Evolutionary conservation across 1,140 invertebrate genomes (phyloP), one percentile per base, ranked within the genome.

Genomic region (Harpegnathos saltator): DNA sequence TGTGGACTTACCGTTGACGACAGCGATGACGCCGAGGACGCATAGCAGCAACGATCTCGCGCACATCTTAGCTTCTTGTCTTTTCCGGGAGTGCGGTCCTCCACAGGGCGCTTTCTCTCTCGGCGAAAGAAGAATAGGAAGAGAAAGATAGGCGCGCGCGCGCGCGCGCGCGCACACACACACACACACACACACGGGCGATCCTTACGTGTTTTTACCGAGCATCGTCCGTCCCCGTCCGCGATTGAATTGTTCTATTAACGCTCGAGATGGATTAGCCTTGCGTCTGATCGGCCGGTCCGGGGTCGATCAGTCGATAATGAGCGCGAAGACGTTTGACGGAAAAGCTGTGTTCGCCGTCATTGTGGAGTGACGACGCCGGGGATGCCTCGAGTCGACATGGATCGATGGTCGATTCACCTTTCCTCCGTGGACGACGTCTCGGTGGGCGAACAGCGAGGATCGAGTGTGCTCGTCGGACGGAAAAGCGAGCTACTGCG

Each of bases 1-100:
- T 9, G 14, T 44, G 22, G 12, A 88, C 93, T 93, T 83, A 93
- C 93, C 92, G 66, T 92, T 91, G 58, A 92, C 82, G 86, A 89
- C 82, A 65, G 88, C 82, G 68, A 92, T 69, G 85, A 91, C 77
- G 80, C 85, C 87, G 61, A 93, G 82, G 62, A 90, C 75, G 87
- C 89, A 92, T 81, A 93, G 77, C 56, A 92, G 86, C 66, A 93
- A 81, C 66, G 89, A 90, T 85, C 89, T 89, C 85, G 71, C 81
- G 85, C 90, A 89, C 92, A 92, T 92, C 81, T 92, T 92, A 63
- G 80, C 77, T 61, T 19, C 75, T n/a, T n/a, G n/a, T n/a, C 7
- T 84, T 58, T 82, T 26, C 68, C 54, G 7, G 71, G 1, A 11
- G 24, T 3, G 38, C 7, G 38, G 33, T 50, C 29, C 14, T n/a